Evolutionary conservation across 64 coral and sea anemone species (phyloP), one percentile per base, ranked within the genome.

Genomic region (Stichodactyla helianthus): DNA sequence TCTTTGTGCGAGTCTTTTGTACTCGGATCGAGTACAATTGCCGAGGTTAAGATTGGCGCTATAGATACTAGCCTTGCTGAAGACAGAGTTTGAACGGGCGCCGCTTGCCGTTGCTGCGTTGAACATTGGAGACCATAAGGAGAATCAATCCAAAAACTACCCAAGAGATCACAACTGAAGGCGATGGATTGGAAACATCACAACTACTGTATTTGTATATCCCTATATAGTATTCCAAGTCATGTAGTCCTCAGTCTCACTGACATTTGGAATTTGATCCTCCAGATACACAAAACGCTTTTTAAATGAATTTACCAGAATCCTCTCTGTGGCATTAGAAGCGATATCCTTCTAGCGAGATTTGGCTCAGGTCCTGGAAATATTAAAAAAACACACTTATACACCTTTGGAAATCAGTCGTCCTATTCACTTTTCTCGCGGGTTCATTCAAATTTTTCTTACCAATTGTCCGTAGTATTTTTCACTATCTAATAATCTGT

Each of bases 41-140:
- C 15, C n/a, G 56, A 35, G 53, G 25, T 84, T 84, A 59, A 84
- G 27, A 84, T 55, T 84, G 13, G 20, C 53, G 31, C 83, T 84
- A 22, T 60, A 60, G 55, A 84, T 63, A 60, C 83, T 84, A 63
- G 83, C 83, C 59, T 84, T 84, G 55, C 83, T 84, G 83, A 84
- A 84, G 57, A 84, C 59, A 31, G 83, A 84, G 55, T 84, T 84
- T 55, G 83, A 84, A 59, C 83, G 83, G 55, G 25, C 54, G 9
- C 56, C 83, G 83, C 83, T 84, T 53, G 54, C 59, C 59, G 55
- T 60, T 50, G 53, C 18, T 84, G 56, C 83, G 44, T 84, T 51
- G 59, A 84, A 84, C 83, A 84, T 84, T 84, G 54, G 59, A 60
- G 14, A 63, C 53, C 83, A 84, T 84, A 74, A 74, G 68, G n/a